Conservation (phyloP, 2,888 invertebrate species). For the Erebia ligea region DNA sequence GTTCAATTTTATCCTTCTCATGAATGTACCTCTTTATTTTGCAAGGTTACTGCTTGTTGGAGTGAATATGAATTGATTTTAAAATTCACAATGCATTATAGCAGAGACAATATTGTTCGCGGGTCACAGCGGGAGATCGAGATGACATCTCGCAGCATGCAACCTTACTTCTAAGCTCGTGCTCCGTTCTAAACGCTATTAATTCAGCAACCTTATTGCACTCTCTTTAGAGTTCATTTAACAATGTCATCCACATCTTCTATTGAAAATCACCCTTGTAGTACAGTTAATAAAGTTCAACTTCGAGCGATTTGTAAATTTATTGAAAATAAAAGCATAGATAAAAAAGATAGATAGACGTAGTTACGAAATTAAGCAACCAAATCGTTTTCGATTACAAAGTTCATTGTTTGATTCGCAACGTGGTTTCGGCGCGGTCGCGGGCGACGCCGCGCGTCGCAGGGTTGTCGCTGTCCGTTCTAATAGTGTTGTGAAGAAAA, state of each 20-base stretch:
- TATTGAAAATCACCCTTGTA: constrained; percentile 48
- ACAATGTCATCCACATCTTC: constrained; percentile 30
- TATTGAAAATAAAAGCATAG: constrained; percentile 75
- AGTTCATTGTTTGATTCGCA: constrained; percentile 75
- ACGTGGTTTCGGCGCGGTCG: constrained; percentile 49
- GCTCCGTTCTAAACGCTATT: constrained; percentile 47
- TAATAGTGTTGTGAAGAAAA: constrained; percentile 12
- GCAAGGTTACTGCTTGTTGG: constrained; percentile 46
- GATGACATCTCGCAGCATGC: constrained; percentile 82
- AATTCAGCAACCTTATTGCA: constrained; percentile 43
- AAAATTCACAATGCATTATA: constrained; percentile 76
- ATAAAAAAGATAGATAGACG: constrained; percentile 71
- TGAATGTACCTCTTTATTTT: constrained; percentile 26
- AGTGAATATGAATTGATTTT: constrained; percentile 77
- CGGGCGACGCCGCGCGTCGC: constrained; percentile 49
- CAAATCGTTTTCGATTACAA: constrained; percentile 74
- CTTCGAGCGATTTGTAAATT: constrained; percentile 59
- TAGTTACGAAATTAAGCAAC: constrained; percentile 77
- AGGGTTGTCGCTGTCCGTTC: constrained; percentile 50
- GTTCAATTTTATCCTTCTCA: not conserved
- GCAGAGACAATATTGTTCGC: constrained; percentile 81
- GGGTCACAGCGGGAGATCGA: constrained; percentile 74
- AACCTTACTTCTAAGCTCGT: constrained; percentile 65
- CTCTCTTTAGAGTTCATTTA: constrained; percentile 51
- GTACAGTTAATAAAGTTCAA: constrained; percentile 57